Base-by-base conservation (phyloP, 2,113 vertebrate species). In the Sebastes fasciatus region DNA sequence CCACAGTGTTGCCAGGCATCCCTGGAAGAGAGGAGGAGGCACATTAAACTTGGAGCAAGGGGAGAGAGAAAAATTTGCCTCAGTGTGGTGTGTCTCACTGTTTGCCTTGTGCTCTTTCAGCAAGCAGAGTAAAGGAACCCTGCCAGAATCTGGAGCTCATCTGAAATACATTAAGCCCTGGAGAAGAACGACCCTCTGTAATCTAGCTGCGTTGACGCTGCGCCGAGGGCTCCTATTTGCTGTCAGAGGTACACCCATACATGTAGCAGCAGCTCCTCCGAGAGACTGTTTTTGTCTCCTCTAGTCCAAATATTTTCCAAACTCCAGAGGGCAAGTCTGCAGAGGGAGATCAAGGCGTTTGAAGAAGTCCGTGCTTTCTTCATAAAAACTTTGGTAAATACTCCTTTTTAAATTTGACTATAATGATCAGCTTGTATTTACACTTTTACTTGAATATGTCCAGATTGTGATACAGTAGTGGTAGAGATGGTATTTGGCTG, bases 111-210 rank as follows among this genome's bases (percentile, higher is more conserved):
- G 71, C 62, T 83, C 79, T 68, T 82, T 63, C 72, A 79, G 62
- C 64, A 70, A 72, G 74, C 77, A 78, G 77, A 83, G 64, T 19
- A 4, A 34, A 68, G 77, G 80, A 85, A 14, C 34, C 54, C 12
- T 54, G 86, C 74, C 90, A 91, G 87, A 34, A 79, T 82, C 26
- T 73, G 77, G 83, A 88, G 86, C 89, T 94, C 90, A 89, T 90
- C 89, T 92, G 90, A 95, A 92, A 90, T 84, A 63, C 77, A 91
- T 93, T 92, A 91, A 91, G 79, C 71, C 51, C 86, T 66, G 74
- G 79, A 92, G 88, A 91, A 86, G 77, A 93, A 86, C 21, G 48
- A 69, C 86, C 80, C 87, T 71, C 85, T 91, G 40, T 86, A 75
- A 75, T 84, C 83, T 40, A 17, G 64, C 87, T 69, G 79, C 19